These are phyloP conservation scores for Indri indri DNA, from an alignment of 2,113 vertebrate genomes.

Conservation along the genomic window DNA sequence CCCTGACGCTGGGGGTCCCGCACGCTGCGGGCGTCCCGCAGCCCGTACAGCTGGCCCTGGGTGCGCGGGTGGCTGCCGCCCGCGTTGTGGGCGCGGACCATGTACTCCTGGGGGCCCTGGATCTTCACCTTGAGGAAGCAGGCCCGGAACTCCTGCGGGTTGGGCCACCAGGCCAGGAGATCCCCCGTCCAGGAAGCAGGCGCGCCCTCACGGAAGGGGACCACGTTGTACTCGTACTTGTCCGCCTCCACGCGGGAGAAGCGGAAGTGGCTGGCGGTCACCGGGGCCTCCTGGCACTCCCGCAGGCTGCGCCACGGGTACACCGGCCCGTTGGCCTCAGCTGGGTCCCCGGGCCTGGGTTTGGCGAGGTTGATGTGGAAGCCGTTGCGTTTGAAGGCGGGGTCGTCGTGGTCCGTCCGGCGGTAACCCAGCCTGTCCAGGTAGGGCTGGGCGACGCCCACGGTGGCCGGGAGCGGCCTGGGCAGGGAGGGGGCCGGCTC, in stretches of 20 bases:
- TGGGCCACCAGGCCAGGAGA: constrained; percentile 98
- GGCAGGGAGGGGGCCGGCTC: constrained; percentile 94
- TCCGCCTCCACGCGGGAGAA: constrained; percentile 97
- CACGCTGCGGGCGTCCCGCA: constrained; percentile 95
- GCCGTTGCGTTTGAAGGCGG: constrained; percentile 92
- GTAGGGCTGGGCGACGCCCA: constrained; percentile 96
- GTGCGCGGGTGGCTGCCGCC: constrained; percentile 93
- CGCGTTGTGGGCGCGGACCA: constrained; percentile 91
- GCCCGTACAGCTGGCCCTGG: constrained; percentile 91
- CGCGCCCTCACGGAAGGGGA: constrained; percentile 94
- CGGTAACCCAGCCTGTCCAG: constrained; percentile 92
- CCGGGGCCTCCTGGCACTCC: constrained; percentile 91
- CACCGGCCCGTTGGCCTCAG: constrained; percentile 93
- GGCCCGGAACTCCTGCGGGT: constrained; percentile 97
- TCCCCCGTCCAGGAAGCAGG: constrained; percentile 94
- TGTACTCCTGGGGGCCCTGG: constrained; percentile 92
- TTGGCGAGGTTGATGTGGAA: constrained; percentile 95
- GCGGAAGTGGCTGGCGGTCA: constrained; percentile 92
- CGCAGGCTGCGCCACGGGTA: constrained; percentile 92
- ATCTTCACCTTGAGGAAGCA: constrained; percentile 96
- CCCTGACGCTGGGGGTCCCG: constrained; percentile 84
- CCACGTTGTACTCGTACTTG: constrained; percentile 96
- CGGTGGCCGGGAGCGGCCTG: constrained; percentile 87
- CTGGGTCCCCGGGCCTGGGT: constrained; percentile 90
- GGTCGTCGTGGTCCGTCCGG: constrained; percentile 93